Evolutionary conservation across 2,113 vertebrate species (phyloP).

Genomic region (Seriola aureovittata): DNA sequence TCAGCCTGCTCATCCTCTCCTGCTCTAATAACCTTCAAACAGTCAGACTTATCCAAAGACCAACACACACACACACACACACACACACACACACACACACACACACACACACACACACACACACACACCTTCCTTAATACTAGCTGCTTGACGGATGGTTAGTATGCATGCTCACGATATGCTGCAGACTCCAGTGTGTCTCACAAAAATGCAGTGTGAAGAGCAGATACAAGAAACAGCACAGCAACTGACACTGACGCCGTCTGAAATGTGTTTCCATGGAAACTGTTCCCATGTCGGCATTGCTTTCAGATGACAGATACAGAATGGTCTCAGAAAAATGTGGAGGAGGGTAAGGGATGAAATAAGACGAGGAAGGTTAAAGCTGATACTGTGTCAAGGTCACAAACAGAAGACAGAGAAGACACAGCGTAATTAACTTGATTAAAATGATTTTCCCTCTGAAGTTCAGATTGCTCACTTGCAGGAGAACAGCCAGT

Average conservation of each 20-base stretch:
- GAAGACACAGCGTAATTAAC: neutral
- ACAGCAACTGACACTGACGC: conserved; percentile 34
- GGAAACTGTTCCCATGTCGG: conserved; percentile 73
- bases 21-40: conserved; percentile 58
- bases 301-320: conserved; percentile 58
- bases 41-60: neutral
- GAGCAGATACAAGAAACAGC: conserved; percentile 56
- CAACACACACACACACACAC: neutral
- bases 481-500: neutral
- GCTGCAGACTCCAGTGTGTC: conserved; percentile 60
- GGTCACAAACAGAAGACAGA: conserved; percentile 39
- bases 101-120: conserved; percentile 7
- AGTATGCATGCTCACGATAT: conserved; percentile 66
- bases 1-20: conserved; percentile 26
- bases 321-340: conserved; percentile 22
- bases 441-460: neutral
- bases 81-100: neutral
- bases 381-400: conserved; percentile 36
- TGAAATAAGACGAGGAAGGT: conserved; percentile 20
- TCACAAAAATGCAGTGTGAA: conserved; percentile 47
- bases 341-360: neutral
- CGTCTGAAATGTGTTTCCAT: conserved; percentile 77
- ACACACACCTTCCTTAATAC: conserved; percentile 5
- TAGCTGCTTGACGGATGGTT: conserved; percentile 47
- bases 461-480: neutral